Percentiles rank a stretch among this genome's conserved stretches.
phyloP scores from a whole-genome alignment of 2,113 vertebrate species.

The Eudorcas thomsonii region DNA sequence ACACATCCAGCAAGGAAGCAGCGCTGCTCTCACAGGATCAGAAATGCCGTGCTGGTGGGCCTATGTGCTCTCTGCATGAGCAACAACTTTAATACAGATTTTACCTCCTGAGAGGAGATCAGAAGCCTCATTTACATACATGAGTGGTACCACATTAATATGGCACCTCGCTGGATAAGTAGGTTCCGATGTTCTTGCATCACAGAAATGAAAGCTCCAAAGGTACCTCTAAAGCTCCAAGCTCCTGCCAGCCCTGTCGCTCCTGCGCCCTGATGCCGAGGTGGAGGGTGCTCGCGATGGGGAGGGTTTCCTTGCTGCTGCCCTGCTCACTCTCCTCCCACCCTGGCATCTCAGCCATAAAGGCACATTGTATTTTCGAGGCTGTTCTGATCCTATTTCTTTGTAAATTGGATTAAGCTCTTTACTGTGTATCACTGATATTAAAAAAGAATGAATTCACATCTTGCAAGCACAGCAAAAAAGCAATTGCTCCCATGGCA shows the following conservation, averaged over 20 bases:
- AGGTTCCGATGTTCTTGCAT: neutral
- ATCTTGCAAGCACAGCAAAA: conserved; percentile 78
- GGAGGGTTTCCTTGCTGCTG: neutral
- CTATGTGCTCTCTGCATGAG: neutral
- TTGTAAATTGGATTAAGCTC: conserved; percentile 77
- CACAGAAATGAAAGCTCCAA: neutral
- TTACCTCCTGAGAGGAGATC: neutral
- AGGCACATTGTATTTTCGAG: conserved; percentile 73
- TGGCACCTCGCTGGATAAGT: neutral
- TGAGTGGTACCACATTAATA: neutral
- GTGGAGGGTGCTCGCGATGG: neutral
- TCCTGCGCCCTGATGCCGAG: neutral
- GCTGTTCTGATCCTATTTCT: conserved; percentile 79
- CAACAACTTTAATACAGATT: neutral
- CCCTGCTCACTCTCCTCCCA: neutral
- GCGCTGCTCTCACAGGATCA: neutral
- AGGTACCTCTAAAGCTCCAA: neutral
- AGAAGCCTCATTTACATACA: neutral
- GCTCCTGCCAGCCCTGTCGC: neutral
- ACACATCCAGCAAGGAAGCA: neutral
- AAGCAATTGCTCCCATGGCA: conserved; percentile 50
- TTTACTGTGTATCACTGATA: conserved; percentile 74
- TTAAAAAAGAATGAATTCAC: conserved; percentile 77
- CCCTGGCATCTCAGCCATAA: conserved; percentile 30
- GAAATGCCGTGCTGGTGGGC: neutral